Conservation (phyloP, 2,888 invertebrate genomes). For the Physocephala rufipes region DNA sequence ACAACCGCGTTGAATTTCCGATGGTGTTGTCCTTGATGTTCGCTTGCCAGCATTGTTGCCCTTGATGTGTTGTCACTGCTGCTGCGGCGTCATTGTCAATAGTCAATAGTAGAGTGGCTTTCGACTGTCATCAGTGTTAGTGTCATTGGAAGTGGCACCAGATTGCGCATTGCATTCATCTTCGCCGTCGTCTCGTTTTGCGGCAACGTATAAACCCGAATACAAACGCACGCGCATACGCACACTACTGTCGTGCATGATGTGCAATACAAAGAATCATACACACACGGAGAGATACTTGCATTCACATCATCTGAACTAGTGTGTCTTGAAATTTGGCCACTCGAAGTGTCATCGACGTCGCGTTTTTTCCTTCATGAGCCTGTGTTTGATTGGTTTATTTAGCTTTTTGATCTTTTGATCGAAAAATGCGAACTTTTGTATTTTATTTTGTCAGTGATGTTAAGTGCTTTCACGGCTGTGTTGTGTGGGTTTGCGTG, state of each 20-base stretch:
- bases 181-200: constrained; percentile 3
- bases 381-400: neutral
- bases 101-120: neutral
- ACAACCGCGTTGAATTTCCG: too few species aligned
- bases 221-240: constrained; percentile 12
- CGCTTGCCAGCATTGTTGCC: too few species aligned
- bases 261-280: neutral
- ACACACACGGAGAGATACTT: neutral
- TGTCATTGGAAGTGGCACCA: constrained; percentile 5
- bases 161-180: neutral
- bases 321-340: neutral
- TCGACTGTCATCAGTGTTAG: constrained; percentile 9
- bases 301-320: too few species aligned
- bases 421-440: neutral
- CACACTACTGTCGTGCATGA: neutral
- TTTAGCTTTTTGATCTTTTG: constrained; percentile 1
- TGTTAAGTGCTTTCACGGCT: too few species aligned
- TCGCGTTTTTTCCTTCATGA: neutral
- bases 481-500: too few species aligned
- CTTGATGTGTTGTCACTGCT: too few species aligned
- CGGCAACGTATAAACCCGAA: too few species aligned
- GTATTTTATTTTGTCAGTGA: too few species aligned
- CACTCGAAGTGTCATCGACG: too few species aligned
- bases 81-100: too few species aligned
- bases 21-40: too few species aligned